These are phyloP conservation scores for Heterotilapia buettikoferi DNA, from an alignment of 2,113 vertebrate genomes.

Conservation along the genomic window DNA sequence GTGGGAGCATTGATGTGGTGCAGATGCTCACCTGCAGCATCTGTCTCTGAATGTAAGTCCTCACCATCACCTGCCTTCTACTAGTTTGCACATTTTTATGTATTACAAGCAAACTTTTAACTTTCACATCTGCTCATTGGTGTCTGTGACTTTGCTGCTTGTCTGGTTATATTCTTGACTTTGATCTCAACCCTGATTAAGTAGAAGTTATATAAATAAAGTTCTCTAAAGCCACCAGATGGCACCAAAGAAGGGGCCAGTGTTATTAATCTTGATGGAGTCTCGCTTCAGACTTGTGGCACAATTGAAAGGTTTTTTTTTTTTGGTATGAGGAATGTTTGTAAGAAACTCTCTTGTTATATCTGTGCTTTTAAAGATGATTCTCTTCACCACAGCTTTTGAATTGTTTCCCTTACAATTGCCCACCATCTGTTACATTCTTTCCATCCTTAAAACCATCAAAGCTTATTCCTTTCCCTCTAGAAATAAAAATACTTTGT, in stretches of 20 bases:
- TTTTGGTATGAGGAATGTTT: neutral
- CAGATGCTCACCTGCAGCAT: neutral
- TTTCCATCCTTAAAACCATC: neutral
- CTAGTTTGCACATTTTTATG: neutral
- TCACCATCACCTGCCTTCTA: neutral
- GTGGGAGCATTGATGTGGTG: neutral
- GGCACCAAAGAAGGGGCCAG: neutral
- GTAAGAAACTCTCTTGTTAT: neutral
- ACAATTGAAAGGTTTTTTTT: neutral
- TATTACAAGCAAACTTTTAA: neutral
- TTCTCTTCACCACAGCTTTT: neutral
- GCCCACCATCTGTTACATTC: neutral
- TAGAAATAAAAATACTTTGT: neutral
- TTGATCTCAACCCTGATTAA: neutral
- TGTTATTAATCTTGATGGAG: neutral
- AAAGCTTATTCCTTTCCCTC: accelerated
- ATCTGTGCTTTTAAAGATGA: neutral
- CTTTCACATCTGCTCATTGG: neutral
- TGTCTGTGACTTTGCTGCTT: neutral
- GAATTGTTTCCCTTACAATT: accelerated
- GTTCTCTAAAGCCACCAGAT: neutral
- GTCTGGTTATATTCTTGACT: neutral
- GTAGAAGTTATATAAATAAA: neutral
- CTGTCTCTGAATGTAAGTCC: accelerated
- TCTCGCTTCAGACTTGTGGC: neutral